Percentiles rank a stretch among this genome's conserved stretches.
These are phyloP conservation scores for Cheilosia vulpina DNA, from an alignment of 2,888 invertebrate species.

Conservation along the genomic window DNA sequence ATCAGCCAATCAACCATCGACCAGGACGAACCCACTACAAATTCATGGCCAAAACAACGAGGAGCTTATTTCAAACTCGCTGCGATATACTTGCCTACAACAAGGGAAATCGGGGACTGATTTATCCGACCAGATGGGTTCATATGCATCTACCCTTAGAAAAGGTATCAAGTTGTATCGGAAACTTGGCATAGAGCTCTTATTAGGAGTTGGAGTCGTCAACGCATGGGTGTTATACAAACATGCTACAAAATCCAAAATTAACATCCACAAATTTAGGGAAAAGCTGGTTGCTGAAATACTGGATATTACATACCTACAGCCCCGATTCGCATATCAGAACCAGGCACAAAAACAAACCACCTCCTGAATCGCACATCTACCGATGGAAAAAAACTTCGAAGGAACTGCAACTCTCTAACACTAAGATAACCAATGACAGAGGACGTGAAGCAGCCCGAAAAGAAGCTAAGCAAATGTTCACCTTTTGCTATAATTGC, in stretches of 20 bases:
- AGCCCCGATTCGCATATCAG: background rate
- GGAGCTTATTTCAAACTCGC: constrained; percentile 71
- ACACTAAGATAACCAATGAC: background rate
- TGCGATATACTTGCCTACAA: constrained; percentile 76
- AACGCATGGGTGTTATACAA: constrained; percentile 11
- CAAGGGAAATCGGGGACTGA: constrained; percentile 78
- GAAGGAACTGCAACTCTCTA: background rate
- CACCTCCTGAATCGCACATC: background rate
- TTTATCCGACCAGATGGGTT: constrained; percentile 78
- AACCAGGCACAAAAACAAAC: background rate
- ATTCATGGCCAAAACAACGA: constrained; percentile 21
- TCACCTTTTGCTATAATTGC: too few species aligned
- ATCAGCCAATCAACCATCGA: constrained; percentile 16
- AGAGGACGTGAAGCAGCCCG: too few species aligned
- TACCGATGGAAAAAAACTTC: background rate
- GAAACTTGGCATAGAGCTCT: constrained; percentile 39
- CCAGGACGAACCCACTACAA: constrained; percentile 7
- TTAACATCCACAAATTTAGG: constrained; percentile 5
- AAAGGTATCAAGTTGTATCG: constrained; percentile 21
- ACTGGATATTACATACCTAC: background rate
- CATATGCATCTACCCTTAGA: constrained; percentile 55
- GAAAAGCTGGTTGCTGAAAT: background rate
- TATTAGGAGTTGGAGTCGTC: constrained; percentile 16
- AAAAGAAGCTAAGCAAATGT: too few species aligned
- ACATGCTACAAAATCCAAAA: constrained; percentile 1